phyloP scores from a whole-genome alignment of 2,888 invertebrate species.

The Latrodectus hesperus region DNA sequence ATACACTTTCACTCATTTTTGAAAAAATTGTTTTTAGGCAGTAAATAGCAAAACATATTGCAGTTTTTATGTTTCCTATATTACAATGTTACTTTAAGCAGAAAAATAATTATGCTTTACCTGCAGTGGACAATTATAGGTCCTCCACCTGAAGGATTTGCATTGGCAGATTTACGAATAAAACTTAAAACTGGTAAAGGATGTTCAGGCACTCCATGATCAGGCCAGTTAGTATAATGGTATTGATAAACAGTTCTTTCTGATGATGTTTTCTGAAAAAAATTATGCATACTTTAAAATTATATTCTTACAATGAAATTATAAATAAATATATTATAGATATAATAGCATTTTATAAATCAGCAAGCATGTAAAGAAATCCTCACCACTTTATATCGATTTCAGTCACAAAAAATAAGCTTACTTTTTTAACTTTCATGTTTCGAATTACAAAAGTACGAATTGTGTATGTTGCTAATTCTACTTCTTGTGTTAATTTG shows the following conservation, averaged over 20 bases:
- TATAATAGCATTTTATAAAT: not conserved
- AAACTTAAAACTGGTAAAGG: slow-evolving; percentile 94
- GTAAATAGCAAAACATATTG: no score
- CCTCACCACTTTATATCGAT: slow-evolving; percentile 25
- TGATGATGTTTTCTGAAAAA: slow-evolving; percentile 72
- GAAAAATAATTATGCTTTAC: slow-evolving; percentile 76
- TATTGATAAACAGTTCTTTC: slow-evolving; percentile 85
- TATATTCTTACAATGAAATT: not conserved
- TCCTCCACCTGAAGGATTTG: slow-evolving; percentile 84
- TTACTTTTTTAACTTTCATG: slow-evolving; percentile 80
- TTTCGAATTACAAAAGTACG: slow-evolving; percentile 87
- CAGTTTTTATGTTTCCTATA: no score
- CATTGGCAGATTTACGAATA: slow-evolving; percentile 89
- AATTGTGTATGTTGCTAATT: slow-evolving; percentile 95
- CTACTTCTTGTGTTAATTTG: slow-evolving; percentile 89
- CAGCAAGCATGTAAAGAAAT: no score
- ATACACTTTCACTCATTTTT: no score
- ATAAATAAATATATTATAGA: not conserved
- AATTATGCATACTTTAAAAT: not conserved
- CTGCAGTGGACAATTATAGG: slow-evolving; percentile 98
- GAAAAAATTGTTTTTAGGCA: no score
- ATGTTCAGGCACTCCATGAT: slow-evolving; percentile 95
- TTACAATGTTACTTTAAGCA: not conserved
- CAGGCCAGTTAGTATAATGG: slow-evolving; percentile 99
- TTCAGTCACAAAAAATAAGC: slow-evolving; percentile 40